Evolutionary conservation across 2,113 vertebrate species (phyloP), one percentile per base, ranked within the genome.

Genomic region (Boulengeromyrus knoepffleri): DNA sequence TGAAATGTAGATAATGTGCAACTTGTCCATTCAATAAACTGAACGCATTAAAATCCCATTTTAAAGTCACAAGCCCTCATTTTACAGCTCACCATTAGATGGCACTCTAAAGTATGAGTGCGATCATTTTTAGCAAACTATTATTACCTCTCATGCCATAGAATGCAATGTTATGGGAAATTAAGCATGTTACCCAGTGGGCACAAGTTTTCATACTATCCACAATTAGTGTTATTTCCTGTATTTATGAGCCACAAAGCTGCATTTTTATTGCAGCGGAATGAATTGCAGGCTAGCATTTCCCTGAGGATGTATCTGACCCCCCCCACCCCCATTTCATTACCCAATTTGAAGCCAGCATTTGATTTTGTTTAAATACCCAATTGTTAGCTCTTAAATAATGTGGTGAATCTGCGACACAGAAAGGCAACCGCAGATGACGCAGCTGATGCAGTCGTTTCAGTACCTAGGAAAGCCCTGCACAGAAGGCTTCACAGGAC

Each of bases 81-180:
- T 85, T 85, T 85, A n/a, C 42, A 85, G 21, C 42, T 46, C 83
- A 49, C 46, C 83, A 49, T 46, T 85, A 85, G 83, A 85, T 85
- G 83, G 83, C 83, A 49, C 83, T 49, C 19, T 85, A 49, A 49
- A 46, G 46, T 45, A 49, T 49, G 42, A 21, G 7, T 10, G 24
- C 10, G 12, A 47, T 39, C 46, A 49, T 85, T 80, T 56, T 80
- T 42, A 39, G 17, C 31, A 80, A 80, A 80, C 74, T 80, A 19
- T 42, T 42, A 80, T 42, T 80, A 80, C 36, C 74, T 39, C 74
- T 80, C 6, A 39, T 80, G 74, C 17, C 6, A 42, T 80, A 80
- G 74, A 80, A 80, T 80, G 12, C 74, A 80, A 17, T 42, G 74
- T 42, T 80, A 42, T 80, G 74, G 74, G 74, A 80, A 80, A 80